A percentile compares a stretch with the other conserved stretches of the same genome.
phyloP scores from a whole-genome alignment of 2,797 vertebrate species.

The Neosalanx taihuensis region DNA sequence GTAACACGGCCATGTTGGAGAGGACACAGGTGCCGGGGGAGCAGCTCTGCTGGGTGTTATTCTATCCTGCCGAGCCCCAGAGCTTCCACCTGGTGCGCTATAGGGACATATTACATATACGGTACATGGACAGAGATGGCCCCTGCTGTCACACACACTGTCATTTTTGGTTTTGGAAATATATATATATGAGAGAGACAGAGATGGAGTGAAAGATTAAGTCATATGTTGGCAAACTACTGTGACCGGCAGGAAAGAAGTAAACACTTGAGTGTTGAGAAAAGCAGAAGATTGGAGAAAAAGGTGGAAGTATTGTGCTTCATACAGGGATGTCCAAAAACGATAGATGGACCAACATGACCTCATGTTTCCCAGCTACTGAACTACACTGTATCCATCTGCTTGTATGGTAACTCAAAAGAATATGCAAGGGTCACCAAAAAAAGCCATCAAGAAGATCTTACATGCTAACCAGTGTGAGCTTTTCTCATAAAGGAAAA shows the following conservation, averaged over 20 bases:
- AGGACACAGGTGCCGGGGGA: conserved; percentile 69
- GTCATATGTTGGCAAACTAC: conserved; percentile 38
- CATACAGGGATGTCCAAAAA: too few relatives aligned
- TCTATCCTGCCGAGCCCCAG: conserved; percentile 62
- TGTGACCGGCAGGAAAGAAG: conserved; percentile 18
- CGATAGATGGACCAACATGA: too few relatives aligned
- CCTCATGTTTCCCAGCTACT: conserved; percentile 60
- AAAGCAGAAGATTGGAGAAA: too few relatives aligned
- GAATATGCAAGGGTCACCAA: conserved; percentile 32
- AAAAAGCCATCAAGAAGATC: conserved; percentile 35
- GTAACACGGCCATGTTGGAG: conserved; percentile 68
- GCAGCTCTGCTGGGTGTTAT: conserved; percentile 73
- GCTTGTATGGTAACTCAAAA: conserved; percentile 14
- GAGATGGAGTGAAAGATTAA: conserved; percentile 59
- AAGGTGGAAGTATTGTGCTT: too few relatives aligned
- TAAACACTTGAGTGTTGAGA: too few relatives aligned
- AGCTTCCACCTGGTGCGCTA: conserved; percentile 66
- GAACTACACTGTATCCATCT: conserved; percentile 51
- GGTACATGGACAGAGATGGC: conserved; percentile 68
- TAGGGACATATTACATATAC: conserved; percentile 72
- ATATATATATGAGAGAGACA: conserved; percentile 37
- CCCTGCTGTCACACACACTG: conserved; percentile 33
- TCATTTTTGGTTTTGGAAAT: conserved; percentile 41
- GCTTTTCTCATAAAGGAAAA: too few relatives aligned
- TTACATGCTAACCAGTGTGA: neutral